phyloP scores from a whole-genome alignment of 2,888 invertebrate species.

The Melinopterus prodromus region DNA sequence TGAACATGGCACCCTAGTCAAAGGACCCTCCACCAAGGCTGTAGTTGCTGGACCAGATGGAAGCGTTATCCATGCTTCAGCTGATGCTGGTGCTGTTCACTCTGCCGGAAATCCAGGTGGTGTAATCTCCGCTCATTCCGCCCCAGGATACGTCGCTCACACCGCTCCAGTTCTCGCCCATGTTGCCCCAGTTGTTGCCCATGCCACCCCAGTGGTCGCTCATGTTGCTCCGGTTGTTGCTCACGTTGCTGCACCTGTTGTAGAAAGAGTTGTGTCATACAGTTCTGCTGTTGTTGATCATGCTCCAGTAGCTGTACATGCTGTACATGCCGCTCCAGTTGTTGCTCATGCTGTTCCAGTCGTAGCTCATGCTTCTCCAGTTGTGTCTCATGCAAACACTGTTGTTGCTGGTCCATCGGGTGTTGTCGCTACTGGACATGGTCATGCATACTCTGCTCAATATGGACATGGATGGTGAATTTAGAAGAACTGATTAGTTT shows the following conservation, averaged over 20 bases:
- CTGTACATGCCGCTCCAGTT: constrained; percentile 22
- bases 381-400: constrained; percentile 28
- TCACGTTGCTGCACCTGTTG: constrained; percentile 27
- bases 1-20: constrained; percentile 51
- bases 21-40: constrained; percentile 51
- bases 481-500: constrained; percentile 24
- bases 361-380: constrained; percentile 29
- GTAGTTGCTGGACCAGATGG: constrained; percentile 55
- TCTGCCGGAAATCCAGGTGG: constrained; percentile 26
- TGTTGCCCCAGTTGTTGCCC: constrained; percentile 56
- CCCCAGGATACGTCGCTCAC: constrained; percentile 25
- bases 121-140: constrained; percentile 17
- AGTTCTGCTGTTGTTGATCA: constrained; percentile 21
- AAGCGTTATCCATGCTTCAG: constrained; percentile 59
- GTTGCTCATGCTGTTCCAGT: constrained; percentile 31
- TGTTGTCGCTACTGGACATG: constrained; percentile 29
- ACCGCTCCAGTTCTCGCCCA: constrained; percentile 43
- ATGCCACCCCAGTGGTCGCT: constrained; percentile 50
- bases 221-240: constrained; percentile 20
- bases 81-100: constrained; percentile 29
- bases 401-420: constrained; percentile 39
- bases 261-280: constrained; percentile 33
- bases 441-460: constrained; percentile 15
- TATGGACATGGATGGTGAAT: constrained; percentile 32
- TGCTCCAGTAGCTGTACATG: constrained; percentile 27